Conservation (phyloP, 2,797 vertebrate genomes). For the Diplodus puntazzo region DNA sequence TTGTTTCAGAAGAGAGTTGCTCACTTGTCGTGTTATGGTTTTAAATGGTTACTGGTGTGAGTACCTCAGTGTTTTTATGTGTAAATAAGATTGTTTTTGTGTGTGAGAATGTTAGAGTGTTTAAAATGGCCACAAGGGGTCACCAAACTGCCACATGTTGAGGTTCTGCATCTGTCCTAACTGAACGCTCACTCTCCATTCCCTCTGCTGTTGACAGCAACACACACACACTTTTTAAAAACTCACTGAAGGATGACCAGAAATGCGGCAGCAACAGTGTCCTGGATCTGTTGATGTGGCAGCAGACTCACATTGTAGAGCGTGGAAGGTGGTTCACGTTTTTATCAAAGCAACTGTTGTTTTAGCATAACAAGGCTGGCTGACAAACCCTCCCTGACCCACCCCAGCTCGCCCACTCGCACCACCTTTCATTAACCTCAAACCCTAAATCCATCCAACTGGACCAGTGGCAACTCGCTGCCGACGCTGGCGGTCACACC, state of each 20-base stretch:
- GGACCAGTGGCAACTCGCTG: slow-evolving; percentile 76
- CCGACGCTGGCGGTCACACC: slow-evolving; percentile 81
- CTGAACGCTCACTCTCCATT: slow-evolving; percentile 20
- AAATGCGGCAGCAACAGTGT: slow-evolving; percentile 55
- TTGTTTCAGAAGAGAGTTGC: slow-evolving; percentile 48
- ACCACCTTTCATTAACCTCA: slow-evolving; percentile 82
- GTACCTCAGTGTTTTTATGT: slow-evolving; percentile 13
- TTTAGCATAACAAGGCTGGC: slow-evolving; percentile 62
- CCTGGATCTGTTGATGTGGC: slow-evolving; percentile 55
- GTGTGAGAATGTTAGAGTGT: background rate
- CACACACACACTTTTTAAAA: slow-evolving; percentile 51
- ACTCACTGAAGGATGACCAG: slow-evolving; percentile 68
- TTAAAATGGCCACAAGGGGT: slow-evolving; percentile 62
- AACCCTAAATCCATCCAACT: slow-evolving; percentile 86
- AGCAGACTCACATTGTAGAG: slow-evolving; percentile 43
- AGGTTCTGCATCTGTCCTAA: slow-evolving; percentile 15
- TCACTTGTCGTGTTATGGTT: slow-evolving; percentile 47
- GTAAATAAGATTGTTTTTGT: background rate
- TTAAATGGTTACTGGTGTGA: slow-evolving; percentile 42
- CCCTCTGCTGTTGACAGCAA: slow-evolving; percentile 48
- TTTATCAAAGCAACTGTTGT: slow-evolving; percentile 63
- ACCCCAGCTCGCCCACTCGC: slow-evolving; percentile 49
- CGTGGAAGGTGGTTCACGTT: slow-evolving; percentile 34
- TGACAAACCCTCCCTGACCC: slow-evolving; percentile 52
- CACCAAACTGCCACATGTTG: slow-evolving; percentile 66